Evolutionary conservation across 1,140 invertebrate genomes (phyloP).

Genomic region (Lasioglossum albipes): DNA sequence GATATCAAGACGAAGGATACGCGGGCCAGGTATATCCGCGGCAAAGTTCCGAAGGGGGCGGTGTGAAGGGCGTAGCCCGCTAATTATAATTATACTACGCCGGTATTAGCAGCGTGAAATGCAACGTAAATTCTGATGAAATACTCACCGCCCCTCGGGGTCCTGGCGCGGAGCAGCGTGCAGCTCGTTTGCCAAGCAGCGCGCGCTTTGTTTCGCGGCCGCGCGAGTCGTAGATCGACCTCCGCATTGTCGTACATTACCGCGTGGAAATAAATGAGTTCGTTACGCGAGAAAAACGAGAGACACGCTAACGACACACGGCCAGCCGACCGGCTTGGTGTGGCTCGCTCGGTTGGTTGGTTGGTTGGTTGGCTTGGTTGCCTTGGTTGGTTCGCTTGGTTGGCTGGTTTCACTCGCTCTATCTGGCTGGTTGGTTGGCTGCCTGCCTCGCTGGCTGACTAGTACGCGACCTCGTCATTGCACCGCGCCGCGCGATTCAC

Average conservation of each 20-base stretch:
- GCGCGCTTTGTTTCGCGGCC: conserved; percentile 56
- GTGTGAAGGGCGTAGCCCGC: conserved; percentile 76
- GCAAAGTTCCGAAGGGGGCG: conserved; percentile 68
- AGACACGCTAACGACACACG: conserved; percentile 18
- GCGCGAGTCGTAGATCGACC: conserved; percentile 49
- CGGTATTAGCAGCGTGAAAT: conserved; percentile 79
- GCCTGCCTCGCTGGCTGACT: not conserved
- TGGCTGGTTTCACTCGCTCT: too few relatives aligned
- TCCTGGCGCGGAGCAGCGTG: conserved; percentile 9
- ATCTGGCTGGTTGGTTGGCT: not conserved
- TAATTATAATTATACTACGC: conserved; percentile 80
- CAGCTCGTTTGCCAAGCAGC: conserved; percentile 59
- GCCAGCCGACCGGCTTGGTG: not conserved
- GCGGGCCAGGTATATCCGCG: conserved; percentile 55
- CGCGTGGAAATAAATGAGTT: conserved; percentile 50
- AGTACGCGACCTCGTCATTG: conserved; percentile 1
- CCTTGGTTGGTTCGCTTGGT: too few relatives aligned
- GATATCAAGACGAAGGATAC: conserved; percentile 63
- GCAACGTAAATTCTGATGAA: conserved; percentile 76
- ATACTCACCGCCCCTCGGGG: conserved; percentile 70
- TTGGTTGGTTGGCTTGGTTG: too few relatives aligned
- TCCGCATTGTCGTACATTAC: conserved; percentile 47
- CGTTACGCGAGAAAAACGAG: conserved; percentile 46
- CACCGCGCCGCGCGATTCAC: not conserved
- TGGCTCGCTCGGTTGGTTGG: not conserved